Conservation (phyloP, 2,888 invertebrate genomes). For the Adelognathus sp. region DNA sequence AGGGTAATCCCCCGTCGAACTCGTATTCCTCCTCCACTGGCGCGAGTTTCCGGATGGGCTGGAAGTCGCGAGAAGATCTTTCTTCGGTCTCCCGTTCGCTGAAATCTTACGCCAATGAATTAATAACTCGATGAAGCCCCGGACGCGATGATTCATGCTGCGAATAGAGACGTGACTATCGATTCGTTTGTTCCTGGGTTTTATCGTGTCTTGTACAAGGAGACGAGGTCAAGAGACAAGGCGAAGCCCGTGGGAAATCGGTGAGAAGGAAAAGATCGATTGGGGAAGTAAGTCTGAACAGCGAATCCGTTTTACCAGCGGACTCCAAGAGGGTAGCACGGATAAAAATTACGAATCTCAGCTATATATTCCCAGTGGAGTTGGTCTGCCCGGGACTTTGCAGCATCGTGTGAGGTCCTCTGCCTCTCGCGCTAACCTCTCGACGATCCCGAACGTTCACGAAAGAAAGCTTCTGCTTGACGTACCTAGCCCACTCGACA, state of each 20-base stretch:
- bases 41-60: neutral
- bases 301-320: slow-evolving; percentile 31
- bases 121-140: neutral
- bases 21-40: slow-evolving; percentile 23
- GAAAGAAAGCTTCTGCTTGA: slow-evolving; percentile 3
- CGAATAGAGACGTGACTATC: neutral
- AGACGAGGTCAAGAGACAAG: neutral
- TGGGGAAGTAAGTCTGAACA: slow-evolving; percentile 5
- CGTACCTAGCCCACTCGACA: slow-evolving; percentile 19
- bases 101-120: neutral
- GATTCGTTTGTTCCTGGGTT: slow-evolving; percentile 36
- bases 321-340: slow-evolving; percentile 40
- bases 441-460: slow-evolving; percentile 10
- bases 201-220: slow-evolving; percentile 33
- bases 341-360: slow-evolving; percentile 73
- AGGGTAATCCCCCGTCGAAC: slow-evolving; percentile 28
- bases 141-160: neutral
- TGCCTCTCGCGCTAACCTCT: slow-evolving; percentile 1
- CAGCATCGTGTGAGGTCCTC: neutral
- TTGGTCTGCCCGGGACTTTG: slow-evolving; percentile 71
- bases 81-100: neutral
- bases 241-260: slow-evolving; percentile 31
- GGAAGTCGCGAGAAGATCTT: slow-evolving; percentile 26
- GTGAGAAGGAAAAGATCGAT: slow-evolving; percentile 30
- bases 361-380: slow-evolving; percentile 69